phyloP scores from a whole-genome alignment of 1,140 invertebrate genomes.

The Drosophila subobscura region DNA sequence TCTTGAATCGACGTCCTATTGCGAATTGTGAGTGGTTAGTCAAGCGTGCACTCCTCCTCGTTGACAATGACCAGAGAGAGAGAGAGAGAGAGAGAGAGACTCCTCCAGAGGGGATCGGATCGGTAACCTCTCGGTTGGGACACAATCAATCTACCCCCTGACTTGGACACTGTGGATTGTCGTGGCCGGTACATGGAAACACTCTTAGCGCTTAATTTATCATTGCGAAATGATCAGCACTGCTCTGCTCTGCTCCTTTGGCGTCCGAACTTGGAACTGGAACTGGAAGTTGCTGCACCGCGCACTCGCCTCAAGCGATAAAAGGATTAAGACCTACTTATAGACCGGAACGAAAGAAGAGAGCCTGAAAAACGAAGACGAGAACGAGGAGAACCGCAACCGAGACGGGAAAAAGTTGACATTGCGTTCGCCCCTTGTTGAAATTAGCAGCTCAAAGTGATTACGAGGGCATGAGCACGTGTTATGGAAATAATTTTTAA shows the following conservation, averaged over 20 bases:
- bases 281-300: conserved; percentile 50
- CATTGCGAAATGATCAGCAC: conserved; percentile 78
- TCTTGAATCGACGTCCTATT: conserved; percentile 59
- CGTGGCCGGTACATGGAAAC: conserved; percentile 76
- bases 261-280: conserved; percentile 5
- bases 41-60: conserved; percentile 47
- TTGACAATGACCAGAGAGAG: conserved; percentile 68
- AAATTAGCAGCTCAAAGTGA: conserved; percentile 70
- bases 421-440: conserved; percentile 17
- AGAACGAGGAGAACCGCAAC: conserved; percentile 12
- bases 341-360: conserved; percentile 44
- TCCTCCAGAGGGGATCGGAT: background rate
- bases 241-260: conserved; percentile 32
- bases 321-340: conserved; percentile 75
- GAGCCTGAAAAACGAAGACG: conserved; percentile 6
- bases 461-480: conserved; percentile 68
- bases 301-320: conserved; percentile 61
- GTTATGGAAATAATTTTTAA: conserved; percentile 59
- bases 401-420: too few species aligned
- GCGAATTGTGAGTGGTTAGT: conserved; percentile 68
- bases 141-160: conserved; percentile 79
- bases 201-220: conserved; percentile 83
- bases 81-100: conserved; percentile 2
- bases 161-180: conserved; percentile 76
- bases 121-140: conserved; percentile 14